Conservation (phyloP, 2,113 vertebrate species). For the Lonchura striata region DNA sequence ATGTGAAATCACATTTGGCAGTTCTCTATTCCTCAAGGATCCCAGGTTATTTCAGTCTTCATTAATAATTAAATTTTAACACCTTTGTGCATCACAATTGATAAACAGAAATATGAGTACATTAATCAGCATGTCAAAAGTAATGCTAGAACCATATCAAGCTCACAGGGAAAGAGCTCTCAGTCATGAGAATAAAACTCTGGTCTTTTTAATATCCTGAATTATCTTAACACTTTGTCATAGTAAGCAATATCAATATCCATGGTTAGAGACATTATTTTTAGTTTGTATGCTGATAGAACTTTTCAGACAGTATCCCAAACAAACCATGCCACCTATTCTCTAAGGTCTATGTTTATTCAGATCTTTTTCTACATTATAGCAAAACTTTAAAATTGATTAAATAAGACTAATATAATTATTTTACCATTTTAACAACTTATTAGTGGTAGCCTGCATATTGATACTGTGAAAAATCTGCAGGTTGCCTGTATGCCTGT, state of each 20-base stretch:
- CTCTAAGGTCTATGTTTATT: not conserved
- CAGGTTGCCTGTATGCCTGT: not conserved
- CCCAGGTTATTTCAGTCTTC: not conserved
- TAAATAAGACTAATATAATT: not conserved
- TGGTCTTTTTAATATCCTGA: not conserved
- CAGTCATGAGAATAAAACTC: not conserved
- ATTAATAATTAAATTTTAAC: slow-evolving; percentile 17
- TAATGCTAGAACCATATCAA: not conserved
- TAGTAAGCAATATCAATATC: not conserved
- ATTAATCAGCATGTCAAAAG: not conserved
- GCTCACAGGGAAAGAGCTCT: not conserved
- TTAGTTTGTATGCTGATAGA: not conserved
- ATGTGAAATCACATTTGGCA: not conserved
- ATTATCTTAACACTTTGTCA: not conserved
- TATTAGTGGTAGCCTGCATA: not conserved
- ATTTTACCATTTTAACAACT: not conserved
- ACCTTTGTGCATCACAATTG: not conserved
- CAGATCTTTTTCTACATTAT: not conserved
- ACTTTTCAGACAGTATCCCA: not conserved
- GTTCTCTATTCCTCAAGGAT: not conserved
- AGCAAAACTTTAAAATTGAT: not conserved
- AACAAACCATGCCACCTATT: not conserved
- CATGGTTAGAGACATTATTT: not conserved
- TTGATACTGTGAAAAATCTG: not conserved
- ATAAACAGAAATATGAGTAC: not conserved